Evolutionary conservation across 2,797 vertebrate species (phyloP), one percentile per base, ranked within the genome.

Genomic region (Discoglossus pictus): DNA sequence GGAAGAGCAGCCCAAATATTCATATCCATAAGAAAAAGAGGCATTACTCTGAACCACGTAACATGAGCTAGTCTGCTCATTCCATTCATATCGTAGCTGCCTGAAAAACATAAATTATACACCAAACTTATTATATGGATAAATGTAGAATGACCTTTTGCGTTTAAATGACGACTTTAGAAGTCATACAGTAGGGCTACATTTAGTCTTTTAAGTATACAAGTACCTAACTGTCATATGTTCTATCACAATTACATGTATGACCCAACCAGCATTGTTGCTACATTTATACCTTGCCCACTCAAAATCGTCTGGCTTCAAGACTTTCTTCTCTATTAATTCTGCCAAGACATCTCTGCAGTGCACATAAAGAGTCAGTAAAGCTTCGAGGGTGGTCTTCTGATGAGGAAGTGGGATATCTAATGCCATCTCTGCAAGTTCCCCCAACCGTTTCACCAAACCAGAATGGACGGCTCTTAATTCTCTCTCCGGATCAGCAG

Each of bases 21-120:
- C 86, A 23, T 83, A 87, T 38, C 85, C 84, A 2, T 88, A 87
- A 1, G 66, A 31, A n/a, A 87, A 86, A 12, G 60, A 81, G 47
- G 80, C 76, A 6, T 74, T 71, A 27, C 80, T 84, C 64, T 88
- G 85, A 13, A 70, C 67, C 15, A 87, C 48, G 0, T 73, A 86
- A 25, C 85, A 88, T 8, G 81, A 34, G 21, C 73, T 82, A 1
- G 78, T 79, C 7, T 75, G 69, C 9, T 79, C 76, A 44, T 84
- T 76, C 85, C 85, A 88, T 27, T 81, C 80, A 62, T 87, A 87
- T 5, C 74, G 82, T 31, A 88, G 58, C 35, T 87, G 79, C 50
- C 86, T 88, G 74, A 39, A 80, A 78, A 61, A 1, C n/a, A n/a
- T n/a, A n/a, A n/a, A n/a, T n/a, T n/a, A n/a, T n/a, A n/a, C n/a